phyloP scores from a whole-genome alignment of 2,113 vertebrate species.

The Psilopsiagon aymara region DNA sequence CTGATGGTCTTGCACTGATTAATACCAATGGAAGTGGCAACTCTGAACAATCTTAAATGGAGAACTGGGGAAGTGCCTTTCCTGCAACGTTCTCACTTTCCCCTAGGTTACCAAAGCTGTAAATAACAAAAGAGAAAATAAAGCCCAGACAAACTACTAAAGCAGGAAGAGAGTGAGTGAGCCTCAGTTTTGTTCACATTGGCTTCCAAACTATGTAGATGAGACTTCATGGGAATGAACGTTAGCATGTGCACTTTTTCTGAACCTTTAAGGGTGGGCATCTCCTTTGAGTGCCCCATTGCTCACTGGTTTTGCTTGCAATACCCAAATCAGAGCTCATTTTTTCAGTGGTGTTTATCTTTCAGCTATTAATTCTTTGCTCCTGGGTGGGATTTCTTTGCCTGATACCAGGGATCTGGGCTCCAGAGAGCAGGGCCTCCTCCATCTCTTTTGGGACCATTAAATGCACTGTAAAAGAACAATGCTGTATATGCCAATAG shows the following conservation, averaged over 20 bases:
- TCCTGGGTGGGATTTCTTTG: neutral
- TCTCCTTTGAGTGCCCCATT: neutral
- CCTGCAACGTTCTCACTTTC: neutral
- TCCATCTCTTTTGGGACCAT: neutral
- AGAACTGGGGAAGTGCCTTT: neutral
- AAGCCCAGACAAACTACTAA: neutral
- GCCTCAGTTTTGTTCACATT: fast-evolving
- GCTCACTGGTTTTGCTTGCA: neutral
- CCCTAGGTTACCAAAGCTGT: neutral
- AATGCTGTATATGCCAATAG: neutral
- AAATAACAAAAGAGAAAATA: neutral
- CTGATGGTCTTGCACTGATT: neutral
- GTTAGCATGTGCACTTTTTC: neutral
- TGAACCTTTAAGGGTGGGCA: neutral
- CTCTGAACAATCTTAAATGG: neutral
- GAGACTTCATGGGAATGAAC: neutral
- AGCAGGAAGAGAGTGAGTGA: neutral
- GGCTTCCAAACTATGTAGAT: neutral
- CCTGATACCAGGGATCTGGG: neutral
- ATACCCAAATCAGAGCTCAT: neutral
- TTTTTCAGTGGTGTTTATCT: neutral
- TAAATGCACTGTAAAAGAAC: neutral
- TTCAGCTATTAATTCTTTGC: neutral
- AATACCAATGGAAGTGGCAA: neutral
- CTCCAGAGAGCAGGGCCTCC: neutral